phyloP scores from a whole-genome alignment of 2,797 vertebrate species.

The Hemitrygon akajei region DNA sequence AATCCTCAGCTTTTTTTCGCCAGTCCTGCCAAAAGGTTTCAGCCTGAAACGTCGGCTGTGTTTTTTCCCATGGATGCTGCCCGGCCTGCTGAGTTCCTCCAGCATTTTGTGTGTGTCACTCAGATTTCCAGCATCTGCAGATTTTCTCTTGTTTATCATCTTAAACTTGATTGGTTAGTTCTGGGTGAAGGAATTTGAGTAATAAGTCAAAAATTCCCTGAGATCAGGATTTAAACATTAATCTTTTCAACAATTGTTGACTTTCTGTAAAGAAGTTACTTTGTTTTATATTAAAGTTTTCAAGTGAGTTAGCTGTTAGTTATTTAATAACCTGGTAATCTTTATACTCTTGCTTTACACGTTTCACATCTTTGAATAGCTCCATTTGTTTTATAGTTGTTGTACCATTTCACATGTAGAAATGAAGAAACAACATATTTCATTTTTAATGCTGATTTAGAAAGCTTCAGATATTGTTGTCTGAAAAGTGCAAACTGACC shows the following conservation, averaged over 20 bases:
- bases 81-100: too few relatives aligned
- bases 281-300: neutral
- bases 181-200: neutral
- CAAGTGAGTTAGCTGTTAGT: neutral
- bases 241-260: neutral
- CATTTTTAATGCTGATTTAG: neutral
- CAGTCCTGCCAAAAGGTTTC: too few relatives aligned
- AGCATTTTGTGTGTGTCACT: too few relatives aligned
- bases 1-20: too few relatives aligned
- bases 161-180: neutral
- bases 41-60: too few relatives aligned
- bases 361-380: neutral
- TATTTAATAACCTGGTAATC: neutral
- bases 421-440: neutral
- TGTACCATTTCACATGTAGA: neutral
- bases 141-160: too few relatives aligned
- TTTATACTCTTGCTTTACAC: neutral
- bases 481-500: neutral
- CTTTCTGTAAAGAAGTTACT: neutral
- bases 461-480: neutral
- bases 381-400: neutral
- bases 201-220: neutral
- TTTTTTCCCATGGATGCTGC: too few relatives aligned
- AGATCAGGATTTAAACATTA: neutral
- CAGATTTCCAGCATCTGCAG: too few relatives aligned